Conservation (phyloP, 2,888 invertebrate genomes). For the Odontothrips loti region DNA sequence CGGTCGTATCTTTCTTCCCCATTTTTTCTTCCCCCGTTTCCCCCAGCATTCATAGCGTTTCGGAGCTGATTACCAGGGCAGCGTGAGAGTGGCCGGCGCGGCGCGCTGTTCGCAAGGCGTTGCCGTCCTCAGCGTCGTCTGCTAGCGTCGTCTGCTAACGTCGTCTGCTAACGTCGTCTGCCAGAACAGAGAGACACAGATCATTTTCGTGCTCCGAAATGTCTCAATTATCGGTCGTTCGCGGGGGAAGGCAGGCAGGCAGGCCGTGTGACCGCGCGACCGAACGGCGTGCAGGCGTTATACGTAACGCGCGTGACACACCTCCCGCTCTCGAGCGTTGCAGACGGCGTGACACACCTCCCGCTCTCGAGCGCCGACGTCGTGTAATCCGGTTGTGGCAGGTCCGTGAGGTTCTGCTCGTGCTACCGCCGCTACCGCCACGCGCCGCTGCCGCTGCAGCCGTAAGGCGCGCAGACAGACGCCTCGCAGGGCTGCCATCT, state of each 20-base stretch:
- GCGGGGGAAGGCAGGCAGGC: not conserved
- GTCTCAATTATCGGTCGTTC: constrained; percentile 11
- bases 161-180: no score
- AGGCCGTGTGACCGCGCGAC: not conserved
- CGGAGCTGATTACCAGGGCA: not conserved
- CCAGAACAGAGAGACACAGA: not conserved
- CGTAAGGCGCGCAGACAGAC: not conserved
- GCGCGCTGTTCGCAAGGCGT: not conserved
- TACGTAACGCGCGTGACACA: no score
- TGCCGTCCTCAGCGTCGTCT: no score
- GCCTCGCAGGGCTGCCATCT: not conserved
- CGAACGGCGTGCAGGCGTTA: no score
- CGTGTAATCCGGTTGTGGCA: no score
- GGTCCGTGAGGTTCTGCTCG: no score
- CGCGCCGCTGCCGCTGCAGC: no score
- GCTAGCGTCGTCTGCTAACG: no score
- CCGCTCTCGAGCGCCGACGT: no score
- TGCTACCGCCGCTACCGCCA: not conserved
- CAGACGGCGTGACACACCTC: no score
- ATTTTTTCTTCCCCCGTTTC: not conserved
- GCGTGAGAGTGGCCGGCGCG: not conserved
- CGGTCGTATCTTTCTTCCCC: not conserved
- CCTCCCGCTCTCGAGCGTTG: no score
- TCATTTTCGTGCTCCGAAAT: not conserved
- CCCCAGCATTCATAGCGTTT: not conserved